Percentiles rank a stretch among this genome's conserved stretches.
Conservation (phyloP, 2,113 vertebrate species). For the Ophiodon elongatus region DNA sequence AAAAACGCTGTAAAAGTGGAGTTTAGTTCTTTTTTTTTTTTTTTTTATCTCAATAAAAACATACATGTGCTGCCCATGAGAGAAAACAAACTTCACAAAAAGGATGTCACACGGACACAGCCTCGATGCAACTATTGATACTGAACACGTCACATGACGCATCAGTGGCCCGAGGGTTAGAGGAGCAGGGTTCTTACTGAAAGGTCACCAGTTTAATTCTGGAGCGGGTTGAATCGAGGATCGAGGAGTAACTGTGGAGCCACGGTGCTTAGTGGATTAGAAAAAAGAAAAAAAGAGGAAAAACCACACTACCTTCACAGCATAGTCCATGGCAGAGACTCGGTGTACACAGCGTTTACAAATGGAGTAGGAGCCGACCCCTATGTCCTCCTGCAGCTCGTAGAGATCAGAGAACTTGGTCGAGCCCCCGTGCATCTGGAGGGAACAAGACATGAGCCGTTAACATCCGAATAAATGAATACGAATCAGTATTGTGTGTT, state of each 20-base stretch:
- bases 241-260: not conserved
- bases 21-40: not conserved
- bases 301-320: conserved; percentile 87
- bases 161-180: not conserved
- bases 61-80: not conserved
- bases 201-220: not conserved
- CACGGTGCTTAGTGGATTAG: not conserved
- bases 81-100: no score
- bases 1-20: not conserved
- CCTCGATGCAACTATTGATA: not conserved
- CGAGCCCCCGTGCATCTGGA: conserved; percentile 90
- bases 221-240: not conserved
- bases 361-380: conserved; percentile 96
- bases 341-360: conserved; percentile 95
- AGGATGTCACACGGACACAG: not conserved
- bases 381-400: conserved; percentile 97
- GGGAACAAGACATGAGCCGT: conserved; percentile 9
- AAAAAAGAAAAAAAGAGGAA: not conserved
- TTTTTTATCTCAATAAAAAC: not conserved
- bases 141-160: not conserved
- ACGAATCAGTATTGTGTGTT: not conserved
- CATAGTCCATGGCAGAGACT: conserved; percentile 93
- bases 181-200: not conserved
- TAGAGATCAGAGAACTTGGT: conserved; percentile 93
- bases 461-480: not conserved